Base-by-base conservation (phyloP, 2,888 invertebrate species). In the Acrocera orbiculus region DNA sequence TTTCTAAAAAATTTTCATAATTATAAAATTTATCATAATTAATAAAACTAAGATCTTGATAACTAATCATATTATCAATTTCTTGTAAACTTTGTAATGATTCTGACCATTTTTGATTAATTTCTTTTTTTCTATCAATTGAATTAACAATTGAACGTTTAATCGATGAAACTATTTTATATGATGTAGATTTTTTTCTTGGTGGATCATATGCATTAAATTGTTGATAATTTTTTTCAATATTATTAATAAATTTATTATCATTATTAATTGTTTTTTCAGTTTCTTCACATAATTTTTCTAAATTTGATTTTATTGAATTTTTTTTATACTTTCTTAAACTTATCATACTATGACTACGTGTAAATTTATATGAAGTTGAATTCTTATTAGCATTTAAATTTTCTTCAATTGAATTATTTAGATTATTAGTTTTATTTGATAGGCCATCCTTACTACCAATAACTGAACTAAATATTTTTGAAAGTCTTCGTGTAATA, bases 1-100 rank as follows among this genome's bases (percentile, higher is more conserved):
- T 22, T 32, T 58, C 56, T 30, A 60, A 40, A 26, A 55, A 52
- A 36, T 54, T 53, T 42, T 61, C 60, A 33, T 64, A 64, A 35
- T 58, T 56, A 41, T 66, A 64, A 36, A 66, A 56, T 36, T 61
- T 62, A 43, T 68, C 68, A 41, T 68, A 68, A 47, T 68, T 62
- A 27, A 68, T 63, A 46, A 66, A 68, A 46, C 66, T 66, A 48
- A 68, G 58, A 43, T 68, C 66, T 39, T 65, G 61, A 47, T 67
- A 68, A 49, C 66, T 66, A 40, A 68, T 66, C 57, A 63, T 63
- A 26, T 60, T 59, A 44, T 68, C 68, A 36, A 61, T 66, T 42
- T 68, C 67, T 32, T 66, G 65, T 39, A 69, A 46, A 8, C 63
- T 66, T 41, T 65, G 63, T 38, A 67, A 42, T 1, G 66, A 66